Conservation (phyloP, 2,797 vertebrate genomes). For the Sandelia bainsii region DNA sequence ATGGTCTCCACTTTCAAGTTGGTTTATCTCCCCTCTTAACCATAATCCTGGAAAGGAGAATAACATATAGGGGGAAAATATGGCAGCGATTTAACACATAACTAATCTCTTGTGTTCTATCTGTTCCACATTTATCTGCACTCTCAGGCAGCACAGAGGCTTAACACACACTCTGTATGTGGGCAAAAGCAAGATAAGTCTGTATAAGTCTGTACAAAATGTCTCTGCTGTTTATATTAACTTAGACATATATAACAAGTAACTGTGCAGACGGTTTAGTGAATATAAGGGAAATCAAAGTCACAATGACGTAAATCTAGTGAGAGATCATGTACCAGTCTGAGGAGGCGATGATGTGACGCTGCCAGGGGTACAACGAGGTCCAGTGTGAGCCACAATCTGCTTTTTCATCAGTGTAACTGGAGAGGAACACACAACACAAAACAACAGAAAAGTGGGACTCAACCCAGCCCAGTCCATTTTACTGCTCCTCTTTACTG, state of each 20-base stretch:
- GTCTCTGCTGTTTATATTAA: slow-evolving; percentile 42
- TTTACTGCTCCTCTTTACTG: neutral
- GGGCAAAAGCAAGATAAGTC: slow-evolving; percentile 20
- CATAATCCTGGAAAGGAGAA: slow-evolving; percentile 48
- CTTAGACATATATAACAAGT: slow-evolving; percentile 38
- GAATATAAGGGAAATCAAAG: slow-evolving; percentile 50
- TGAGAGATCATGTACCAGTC: slow-evolving; percentile 49
- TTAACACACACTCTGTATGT: slow-evolving; percentile 27
- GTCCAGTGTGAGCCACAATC: slow-evolving; percentile 45
- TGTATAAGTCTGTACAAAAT: slow-evolving; percentile 37
- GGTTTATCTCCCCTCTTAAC: slow-evolving; percentile 46
- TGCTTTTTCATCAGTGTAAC: slow-evolving; percentile 62
- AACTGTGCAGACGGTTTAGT: slow-evolving; percentile 25
- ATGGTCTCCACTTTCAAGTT: slow-evolving; percentile 50
- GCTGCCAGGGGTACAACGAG: slow-evolving; percentile 26
- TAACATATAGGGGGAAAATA: slow-evolving; percentile 35
- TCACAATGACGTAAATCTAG: slow-evolving; percentile 47
- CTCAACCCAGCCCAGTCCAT: slow-evolving; percentile 43
- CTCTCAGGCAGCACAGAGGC: slow-evolving; percentile 39
- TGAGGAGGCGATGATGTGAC: slow-evolving; percentile 29
- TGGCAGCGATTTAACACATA: slow-evolving; percentile 50
- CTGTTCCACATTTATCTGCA: slow-evolving; percentile 49
- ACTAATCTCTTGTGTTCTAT: slow-evolving; percentile 55
- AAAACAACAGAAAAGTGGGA: slow-evolving; percentile 80
- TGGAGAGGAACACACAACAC: slow-evolving; percentile 76